phyloP scores from a whole-genome alignment of 2,888 invertebrate species.

The Hoplodrina ambigua region DNA sequence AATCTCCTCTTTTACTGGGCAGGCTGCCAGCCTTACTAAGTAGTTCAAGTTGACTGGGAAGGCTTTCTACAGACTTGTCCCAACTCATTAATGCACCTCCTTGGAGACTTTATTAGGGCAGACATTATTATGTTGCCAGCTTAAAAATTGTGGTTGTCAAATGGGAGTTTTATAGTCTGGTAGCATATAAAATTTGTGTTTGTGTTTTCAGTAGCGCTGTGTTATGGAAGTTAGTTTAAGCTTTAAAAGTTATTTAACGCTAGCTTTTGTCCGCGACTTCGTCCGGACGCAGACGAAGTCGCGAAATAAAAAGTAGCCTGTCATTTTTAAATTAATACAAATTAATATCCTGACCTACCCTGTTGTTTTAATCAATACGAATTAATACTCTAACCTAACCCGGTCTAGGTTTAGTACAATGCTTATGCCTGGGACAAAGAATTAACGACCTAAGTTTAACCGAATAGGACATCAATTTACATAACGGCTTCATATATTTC shows the following conservation, averaged over 20 bases:
- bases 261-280: too few relatives aligned
- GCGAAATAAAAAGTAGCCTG: too few relatives aligned
- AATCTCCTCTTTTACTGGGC: conserved; percentile 40
- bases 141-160: conserved; percentile 2
- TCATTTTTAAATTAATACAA: too few relatives aligned
- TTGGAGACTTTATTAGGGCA: conserved; percentile 23
- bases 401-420: too few relatives aligned
- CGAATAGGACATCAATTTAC: conserved; percentile 17
- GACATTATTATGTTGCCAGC: conserved; percentile 18
- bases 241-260: neutral
- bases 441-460: neutral
- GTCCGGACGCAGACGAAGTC: too few relatives aligned
- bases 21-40: conserved; percentile 46
- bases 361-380: too few relatives aligned
- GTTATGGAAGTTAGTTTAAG: neutral
- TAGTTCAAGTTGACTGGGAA: conserved; percentile 44
- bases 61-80: conserved; percentile 37
- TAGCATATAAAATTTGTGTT: neutral
- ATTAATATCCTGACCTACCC: too few relatives aligned
- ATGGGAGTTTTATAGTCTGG: neutral
- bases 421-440: neutral
- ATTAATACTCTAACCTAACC: too few relatives aligned
- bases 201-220: neutral
- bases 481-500: conserved; percentile 26
- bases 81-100: conserved; percentile 53